Evolutionary conservation across 2,113 vertebrate genomes (phyloP), one percentile per base, ranked within the genome.

Genomic region (Podarcis muralis): DNA sequence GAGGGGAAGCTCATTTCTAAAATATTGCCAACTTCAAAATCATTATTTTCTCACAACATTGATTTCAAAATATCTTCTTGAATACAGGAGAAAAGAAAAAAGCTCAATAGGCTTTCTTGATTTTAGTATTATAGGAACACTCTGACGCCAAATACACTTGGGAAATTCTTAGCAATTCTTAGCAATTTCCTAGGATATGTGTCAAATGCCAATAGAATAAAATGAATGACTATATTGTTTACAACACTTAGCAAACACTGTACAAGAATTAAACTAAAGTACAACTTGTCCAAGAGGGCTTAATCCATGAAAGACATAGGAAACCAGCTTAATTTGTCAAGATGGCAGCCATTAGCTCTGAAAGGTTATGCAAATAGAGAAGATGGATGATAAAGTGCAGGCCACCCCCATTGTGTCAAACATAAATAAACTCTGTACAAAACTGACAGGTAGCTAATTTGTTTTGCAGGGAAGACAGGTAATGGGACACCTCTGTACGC

Each of bases 331-430:
- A 96, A 96, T 96, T 96, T 96, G 93, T 96, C 94, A 97, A 90
- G 94, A 95, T 95, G 96, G 94, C 95, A 95, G 94, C 93, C 93
- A 94, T 94, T 96, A 96, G 91, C 93, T 94, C 91, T 81, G 92
- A 94, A 95, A 96, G 95, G 95, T 96, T 97, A 96, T 94, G 96
- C 96, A 97, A 97, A 96, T 96, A 97, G 76, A 1, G 93, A 90
- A 93, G 92, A 93, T 93, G 94, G 92, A 95, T 97, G 96, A 97
- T 94, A 96, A 95, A 95, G 95, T 92, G 90, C 96, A 97, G 90
- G 87, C 93, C 93, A 93, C 90, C 91, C 93, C 87, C 85, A 90
- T 94, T 82, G 94, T 91, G 95, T 96, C 95, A 96, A 97, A 96
- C 93, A 95, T 90, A 93, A 94, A 96, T 87, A 96, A 96, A 91